Evolutionary conservation across 2,113 vertebrate species (phyloP), one percentile per base, ranked within the genome.

Genomic region (Tympanuchus pallidicinctus): DNA sequence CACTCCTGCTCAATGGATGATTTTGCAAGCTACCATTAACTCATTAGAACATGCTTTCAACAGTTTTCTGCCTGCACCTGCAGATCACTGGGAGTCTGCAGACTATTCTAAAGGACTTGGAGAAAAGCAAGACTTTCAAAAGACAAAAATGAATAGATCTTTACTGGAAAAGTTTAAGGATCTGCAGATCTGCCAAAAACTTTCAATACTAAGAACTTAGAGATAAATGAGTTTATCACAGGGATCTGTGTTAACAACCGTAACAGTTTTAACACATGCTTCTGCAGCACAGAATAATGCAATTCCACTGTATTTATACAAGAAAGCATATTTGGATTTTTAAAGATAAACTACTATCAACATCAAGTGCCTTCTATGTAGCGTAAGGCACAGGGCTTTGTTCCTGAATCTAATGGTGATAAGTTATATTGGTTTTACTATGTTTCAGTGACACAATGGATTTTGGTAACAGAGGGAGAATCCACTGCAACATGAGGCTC

Each of bases 371-470:
- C 20, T 85, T 59, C 66, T 54, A 8, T 54, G 57, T 38, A 8
- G 50, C 1, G 2, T 40, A 34, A 79, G 40, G 30, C 36, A 69
- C 19, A 86, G 30, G 8, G 38, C 7, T 89, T 87, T 70, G 25
- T 54, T 77, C 24, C 43, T 82, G 5, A 60, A 76, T 59, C 30
- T 57, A 82, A 78, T n/a, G 52, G 47, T 2, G 4, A 79, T 8
- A 47, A 20, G 20, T 69, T 78, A 43, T 93, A 93, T 95, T 92
- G 80, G 52, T 88, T 89, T 94, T 97, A 42, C 88, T 57, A 59
- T 82, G 75, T 96, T 97, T 86, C 95, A 97, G 96, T 88, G 89
- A 82, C 63, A 96, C 97, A 97, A 98, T 97, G 95, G 87, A 97
- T 94, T 79, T 94, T 22, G 90, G 97, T 34, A 97, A 79, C 78